These are phyloP conservation scores for Drosophila sulfurigaster DNA, from an alignment of 1,140 invertebrate species.

Conservation along the genomic window DNA sequence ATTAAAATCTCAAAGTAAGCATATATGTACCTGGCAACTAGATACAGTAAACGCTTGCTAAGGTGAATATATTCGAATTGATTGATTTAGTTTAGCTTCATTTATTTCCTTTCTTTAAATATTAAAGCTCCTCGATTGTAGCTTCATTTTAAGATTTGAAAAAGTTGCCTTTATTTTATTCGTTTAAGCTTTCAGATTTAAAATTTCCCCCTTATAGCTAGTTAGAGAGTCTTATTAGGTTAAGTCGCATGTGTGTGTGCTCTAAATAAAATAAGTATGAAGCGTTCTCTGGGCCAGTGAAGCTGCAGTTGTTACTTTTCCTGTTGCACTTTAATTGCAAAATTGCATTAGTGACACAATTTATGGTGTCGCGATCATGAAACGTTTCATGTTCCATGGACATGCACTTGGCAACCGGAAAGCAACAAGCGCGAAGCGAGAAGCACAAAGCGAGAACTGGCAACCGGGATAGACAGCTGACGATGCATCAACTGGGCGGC, in stretches of 20 bases:
- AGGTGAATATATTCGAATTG: not conserved
- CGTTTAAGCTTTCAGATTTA: too few relatives aligned
- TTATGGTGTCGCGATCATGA: slow-evolving; percentile 52
- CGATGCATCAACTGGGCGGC: not conserved
- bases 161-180: too few relatives aligned
- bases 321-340: slow-evolving; percentile 43
- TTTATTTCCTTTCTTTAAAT: too few relatives aligned
- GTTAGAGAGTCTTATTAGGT: not conserved
- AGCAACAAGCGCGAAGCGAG: slow-evolving; percentile 4
- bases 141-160: too few relatives aligned
- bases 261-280: slow-evolving; percentile 20
- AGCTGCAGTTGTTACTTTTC: slow-evolving; percentile 51
- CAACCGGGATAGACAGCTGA: slow-evolving; percentile 23
- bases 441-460: slow-evolving; percentile 4
- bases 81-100: too few relatives aligned
- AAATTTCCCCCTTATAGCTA: not conserved
- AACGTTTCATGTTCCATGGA: slow-evolving; percentile 50
- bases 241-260: slow-evolving; percentile 3
- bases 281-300: not conserved
- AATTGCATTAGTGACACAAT: slow-evolving; percentile 66
- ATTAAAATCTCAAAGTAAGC: not conserved
- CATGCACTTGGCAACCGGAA: slow-evolving; percentile 58
- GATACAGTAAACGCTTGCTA: not conserved
- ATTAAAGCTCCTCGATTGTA: too few relatives aligned
- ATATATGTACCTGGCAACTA: not conserved